Evolutionary conservation across 2,888 invertebrate genomes (phyloP).

Genomic region (Lepidocyrtoides sp.): DNA sequence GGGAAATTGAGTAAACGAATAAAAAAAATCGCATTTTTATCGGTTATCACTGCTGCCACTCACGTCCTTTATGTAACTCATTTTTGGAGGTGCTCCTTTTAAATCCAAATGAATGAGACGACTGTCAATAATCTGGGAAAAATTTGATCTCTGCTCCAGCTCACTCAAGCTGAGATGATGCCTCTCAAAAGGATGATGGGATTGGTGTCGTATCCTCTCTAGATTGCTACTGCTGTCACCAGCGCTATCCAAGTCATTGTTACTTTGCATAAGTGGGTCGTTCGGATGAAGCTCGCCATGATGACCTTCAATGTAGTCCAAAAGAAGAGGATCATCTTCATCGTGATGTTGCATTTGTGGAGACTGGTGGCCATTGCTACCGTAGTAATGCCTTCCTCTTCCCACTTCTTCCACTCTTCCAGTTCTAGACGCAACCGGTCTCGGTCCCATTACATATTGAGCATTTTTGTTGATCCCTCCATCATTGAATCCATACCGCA

Average conservation of each 20-base stretch:
- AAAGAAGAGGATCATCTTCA: slow-evolving; percentile 66
- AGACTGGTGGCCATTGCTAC: slow-evolving; percentile 63
- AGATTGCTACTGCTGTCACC: slow-evolving; percentile 53
- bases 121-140: slow-evolving; percentile 78
- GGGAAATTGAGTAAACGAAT: background rate
- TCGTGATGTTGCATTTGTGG: slow-evolving; percentile 22
- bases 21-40: background rate
- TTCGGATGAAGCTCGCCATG: slow-evolving; percentile 45
- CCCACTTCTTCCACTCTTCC: slow-evolving; percentile 69
- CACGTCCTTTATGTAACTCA: slow-evolving; percentile 88
- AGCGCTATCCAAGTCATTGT: slow-evolving; percentile 46
- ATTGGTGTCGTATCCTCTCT: slow-evolving; percentile 78
- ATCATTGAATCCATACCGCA: slow-evolving; percentile 60
- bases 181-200: slow-evolving; percentile 73
- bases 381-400: slow-evolving; percentile 56
- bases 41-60: background rate
- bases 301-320: slow-evolving; percentile 74
- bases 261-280: slow-evolving; percentile 70
- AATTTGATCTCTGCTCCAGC: slow-evolving; percentile 79
- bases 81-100: slow-evolving; percentile 91
- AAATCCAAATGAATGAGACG: slow-evolving; percentile 91
- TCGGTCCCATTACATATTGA: slow-evolving; percentile 75
- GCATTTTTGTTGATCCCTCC: slow-evolving; percentile 49
- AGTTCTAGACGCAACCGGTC: slow-evolving; percentile 53
- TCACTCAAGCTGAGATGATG: slow-evolving; percentile 79